A percentile compares a stretch with the other conserved stretches of the same genome.
phyloP scores from a whole-genome alignment of 2,113 vertebrate genomes.

The Neolamprologus fasciatus region DNA sequence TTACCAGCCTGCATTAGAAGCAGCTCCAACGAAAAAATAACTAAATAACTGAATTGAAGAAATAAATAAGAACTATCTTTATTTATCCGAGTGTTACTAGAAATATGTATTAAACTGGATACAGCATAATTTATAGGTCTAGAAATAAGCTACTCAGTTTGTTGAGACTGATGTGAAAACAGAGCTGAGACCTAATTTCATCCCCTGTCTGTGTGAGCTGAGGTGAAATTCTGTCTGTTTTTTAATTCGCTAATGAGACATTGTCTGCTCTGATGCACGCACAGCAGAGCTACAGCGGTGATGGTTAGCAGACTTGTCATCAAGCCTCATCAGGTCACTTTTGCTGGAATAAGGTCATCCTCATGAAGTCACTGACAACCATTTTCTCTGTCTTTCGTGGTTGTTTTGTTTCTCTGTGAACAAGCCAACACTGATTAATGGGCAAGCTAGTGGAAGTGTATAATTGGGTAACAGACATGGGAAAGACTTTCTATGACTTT shows the following conservation, averaged over 20 bases:
- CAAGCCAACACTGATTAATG: background rate
- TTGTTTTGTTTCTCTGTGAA: background rate
- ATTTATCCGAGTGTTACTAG: background rate
- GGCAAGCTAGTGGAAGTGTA: background rate
- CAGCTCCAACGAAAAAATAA: fast-evolving
- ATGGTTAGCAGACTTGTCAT: background rate
- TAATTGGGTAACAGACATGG: background rate
- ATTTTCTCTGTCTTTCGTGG: background rate
- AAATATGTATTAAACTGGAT: background rate
- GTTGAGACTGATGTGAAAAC: background rate
- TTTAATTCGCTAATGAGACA: background rate
- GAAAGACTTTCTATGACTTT: background rate
- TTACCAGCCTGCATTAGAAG: background rate
- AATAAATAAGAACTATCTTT: background rate
- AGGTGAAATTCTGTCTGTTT: background rate
- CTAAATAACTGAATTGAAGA: background rate
- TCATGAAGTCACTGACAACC: background rate
- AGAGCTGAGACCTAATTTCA: background rate
- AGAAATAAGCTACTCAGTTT: background rate
- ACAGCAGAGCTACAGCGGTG: background rate
- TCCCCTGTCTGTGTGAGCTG: background rate
- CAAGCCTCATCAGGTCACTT: background rate
- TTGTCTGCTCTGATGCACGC: background rate
- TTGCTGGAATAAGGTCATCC: background rate
- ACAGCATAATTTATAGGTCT: background rate